phyloP scores from a whole-genome alignment of 2,888 invertebrate genomes.

The Drosophila aldrichi region DNA sequence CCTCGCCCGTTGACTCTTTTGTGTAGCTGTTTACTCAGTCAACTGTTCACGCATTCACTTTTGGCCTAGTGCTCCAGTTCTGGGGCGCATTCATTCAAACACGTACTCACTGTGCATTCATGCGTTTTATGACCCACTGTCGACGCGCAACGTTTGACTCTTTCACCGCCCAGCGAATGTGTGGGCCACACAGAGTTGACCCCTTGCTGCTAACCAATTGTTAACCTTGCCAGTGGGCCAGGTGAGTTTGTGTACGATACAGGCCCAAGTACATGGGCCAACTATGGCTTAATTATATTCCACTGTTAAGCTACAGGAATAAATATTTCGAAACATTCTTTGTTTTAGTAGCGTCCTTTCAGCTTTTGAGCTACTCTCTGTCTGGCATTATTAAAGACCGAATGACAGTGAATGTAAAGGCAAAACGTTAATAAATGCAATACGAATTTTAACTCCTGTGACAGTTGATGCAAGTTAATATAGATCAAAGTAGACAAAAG shows the following conservation, averaged over 20 bases:
- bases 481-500: neutral
- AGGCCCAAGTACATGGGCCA: neutral
- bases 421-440: neutral
- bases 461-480: neutral
- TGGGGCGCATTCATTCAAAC: slow-evolving; percentile 59
- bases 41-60: slow-evolving; percentile 59
- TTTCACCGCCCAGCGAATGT: slow-evolving; percentile 33
- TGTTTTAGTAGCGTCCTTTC: neutral
- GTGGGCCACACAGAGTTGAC: slow-evolving; percentile 11
- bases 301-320: neutral
- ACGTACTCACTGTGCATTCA: slow-evolving; percentile 65
- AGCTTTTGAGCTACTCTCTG: neutral
- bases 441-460: neutral
- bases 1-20: slow-evolving; percentile 22
- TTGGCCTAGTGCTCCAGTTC: slow-evolving; percentile 23
- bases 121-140: slow-evolving; percentile 58
- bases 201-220: slow-evolving; percentile 10
- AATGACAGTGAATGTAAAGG: neutral
- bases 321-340: neutral
- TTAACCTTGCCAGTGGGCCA: slow-evolving; percentile 23
- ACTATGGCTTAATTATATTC: slow-evolving; percentile 4
- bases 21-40: slow-evolving; percentile 54
- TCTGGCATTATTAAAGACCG: neutral
- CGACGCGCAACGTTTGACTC: slow-evolving; percentile 35
- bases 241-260: neutral